Evolutionary conservation across 2,888 invertebrate species (phyloP).

Genomic region (Dascillus cervinus): DNA sequence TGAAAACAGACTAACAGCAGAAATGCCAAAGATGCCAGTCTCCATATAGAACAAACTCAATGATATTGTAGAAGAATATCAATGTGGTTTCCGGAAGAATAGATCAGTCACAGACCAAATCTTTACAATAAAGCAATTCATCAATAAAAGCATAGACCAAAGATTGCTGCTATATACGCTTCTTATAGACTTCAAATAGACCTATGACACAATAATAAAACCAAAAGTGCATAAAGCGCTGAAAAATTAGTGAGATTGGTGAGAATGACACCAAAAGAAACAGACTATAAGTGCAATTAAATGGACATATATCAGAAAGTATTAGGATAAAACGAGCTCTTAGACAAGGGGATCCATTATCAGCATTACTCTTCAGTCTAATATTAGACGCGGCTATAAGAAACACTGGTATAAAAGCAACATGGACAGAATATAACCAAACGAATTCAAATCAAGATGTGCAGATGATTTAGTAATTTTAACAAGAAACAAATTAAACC

Average conservation of each 20-base stretch:
- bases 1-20: no score
- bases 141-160: slow-evolving; percentile 4
- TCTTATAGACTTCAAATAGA: slow-evolving; percentile 3
- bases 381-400: no score
- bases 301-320: background rate
- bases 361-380: background rate
- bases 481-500: background rate
- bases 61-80: no score
- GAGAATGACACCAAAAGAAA: background rate
- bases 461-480: background rate
- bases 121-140: slow-evolving; percentile 1
- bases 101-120: slow-evolving; percentile 1
- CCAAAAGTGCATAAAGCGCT: slow-evolving; percentile 1
- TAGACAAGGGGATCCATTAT: background rate
- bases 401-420: no score
- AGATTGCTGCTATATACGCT: slow-evolving; percentile 4
- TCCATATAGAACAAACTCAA: no score
- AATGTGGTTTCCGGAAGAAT: background rate
- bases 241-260: background rate
- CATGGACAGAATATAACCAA: no score
- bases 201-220: slow-evolving; percentile 5
- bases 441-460: background rate
- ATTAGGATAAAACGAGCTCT: background rate
- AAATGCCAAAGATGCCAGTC: no score
- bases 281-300: background rate